Conservation (phyloP, 2,888 invertebrate genomes). For the Plagodis dolabraria region DNA sequence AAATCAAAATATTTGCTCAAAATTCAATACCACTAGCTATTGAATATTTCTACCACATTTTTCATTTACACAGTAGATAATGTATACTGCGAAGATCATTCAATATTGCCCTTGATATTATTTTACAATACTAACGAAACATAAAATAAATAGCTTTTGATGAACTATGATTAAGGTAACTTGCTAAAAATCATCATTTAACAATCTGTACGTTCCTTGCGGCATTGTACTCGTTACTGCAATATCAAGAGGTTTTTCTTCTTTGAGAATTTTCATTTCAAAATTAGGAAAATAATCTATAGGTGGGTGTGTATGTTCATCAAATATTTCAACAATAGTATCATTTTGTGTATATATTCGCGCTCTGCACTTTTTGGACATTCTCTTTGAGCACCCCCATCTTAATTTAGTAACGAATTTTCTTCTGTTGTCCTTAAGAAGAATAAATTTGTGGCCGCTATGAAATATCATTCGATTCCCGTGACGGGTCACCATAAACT, state of each 20-base stretch:
- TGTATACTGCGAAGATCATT: no score
- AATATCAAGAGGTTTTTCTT: not conserved
- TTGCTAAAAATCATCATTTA: no score
- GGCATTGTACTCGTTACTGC: not conserved
- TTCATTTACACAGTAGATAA: no score
- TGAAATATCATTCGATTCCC: constrained; percentile 9
- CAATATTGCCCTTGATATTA: no score
- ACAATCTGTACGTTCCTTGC: not conserved
- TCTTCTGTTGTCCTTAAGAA: constrained; percentile 26
- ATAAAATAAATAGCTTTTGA: no score
- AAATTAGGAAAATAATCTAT: constrained; percentile 3
- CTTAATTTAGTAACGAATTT: constrained; percentile 30
- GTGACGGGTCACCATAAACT: not conserved
- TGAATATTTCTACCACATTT: no score
- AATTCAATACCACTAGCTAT: no score
- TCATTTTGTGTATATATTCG: constrained; percentile 28
- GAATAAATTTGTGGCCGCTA: constrained; percentile 15
- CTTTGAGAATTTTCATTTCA: constrained; percentile 9
- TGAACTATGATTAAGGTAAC: no score
- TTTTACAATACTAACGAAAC: no score
- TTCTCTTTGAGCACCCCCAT: constrained; percentile 46
- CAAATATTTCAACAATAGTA: constrained; percentile 12
- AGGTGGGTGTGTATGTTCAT: constrained; percentile 21
- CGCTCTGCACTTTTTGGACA: constrained; percentile 22
- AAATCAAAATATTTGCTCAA: no score